Percentiles rank a stretch among this genome's conserved stretches.
These are phyloP conservation scores for Aspidoscelis tigris DNA, from an alignment of 2,113 vertebrate genomes.

Conservation along the genomic window DNA sequence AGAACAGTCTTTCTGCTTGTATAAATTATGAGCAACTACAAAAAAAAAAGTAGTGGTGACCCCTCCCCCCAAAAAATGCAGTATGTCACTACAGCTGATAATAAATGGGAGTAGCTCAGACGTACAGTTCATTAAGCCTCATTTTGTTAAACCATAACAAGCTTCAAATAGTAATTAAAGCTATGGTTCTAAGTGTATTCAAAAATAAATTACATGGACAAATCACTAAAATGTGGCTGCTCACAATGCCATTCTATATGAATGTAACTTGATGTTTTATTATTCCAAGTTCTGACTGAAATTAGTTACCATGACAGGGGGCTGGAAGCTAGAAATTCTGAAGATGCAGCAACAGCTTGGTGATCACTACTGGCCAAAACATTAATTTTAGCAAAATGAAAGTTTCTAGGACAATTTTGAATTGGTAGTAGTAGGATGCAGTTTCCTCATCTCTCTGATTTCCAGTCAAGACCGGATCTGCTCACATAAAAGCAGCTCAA, in stretches of 20 bases:
- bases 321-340: background rate
- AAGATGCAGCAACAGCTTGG: background rate
- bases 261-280: background rate
- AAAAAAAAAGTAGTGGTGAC: background rate
- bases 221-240: background rate
- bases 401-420: no score
- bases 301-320: background rate
- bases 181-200: slow-evolving; percentile 2
- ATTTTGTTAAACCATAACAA: slow-evolving; percentile 11
- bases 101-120: background rate
- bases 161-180: slow-evolving; percentile 9
- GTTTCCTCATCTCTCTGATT: no score
- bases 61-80: background rate
- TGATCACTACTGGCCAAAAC: no score
- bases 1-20: background rate
- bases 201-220: slow-evolving; percentile 26
- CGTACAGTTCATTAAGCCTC: slow-evolving; percentile 19
- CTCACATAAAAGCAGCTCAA: no score
- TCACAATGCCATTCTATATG: background rate
- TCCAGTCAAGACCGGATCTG: no score
- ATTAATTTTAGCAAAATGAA: no score
- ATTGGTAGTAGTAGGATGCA: no score
- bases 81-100: background rate
- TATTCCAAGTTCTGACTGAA: background rate
- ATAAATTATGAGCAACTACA: background rate